Evolutionary conservation across 2,113 vertebrate species (phyloP).

Genomic region (Chamaea fasciata): DNA sequence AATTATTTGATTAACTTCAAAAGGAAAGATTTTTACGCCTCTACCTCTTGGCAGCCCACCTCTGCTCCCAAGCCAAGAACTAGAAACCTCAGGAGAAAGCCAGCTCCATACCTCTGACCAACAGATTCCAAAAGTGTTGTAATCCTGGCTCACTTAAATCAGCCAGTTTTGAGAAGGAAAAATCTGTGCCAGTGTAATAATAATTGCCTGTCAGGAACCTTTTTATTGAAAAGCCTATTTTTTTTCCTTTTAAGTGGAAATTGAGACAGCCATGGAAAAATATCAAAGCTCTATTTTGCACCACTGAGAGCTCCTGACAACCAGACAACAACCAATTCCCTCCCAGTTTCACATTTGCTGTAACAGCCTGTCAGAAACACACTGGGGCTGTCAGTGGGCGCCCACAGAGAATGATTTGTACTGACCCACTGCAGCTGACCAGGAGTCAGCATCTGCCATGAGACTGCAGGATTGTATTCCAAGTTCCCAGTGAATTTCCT

Average conservation of each 20-base stretch:
- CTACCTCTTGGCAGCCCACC: background rate
- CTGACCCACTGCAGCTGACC: background rate
- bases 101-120: constrained; percentile 30
- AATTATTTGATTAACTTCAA: constrained; percentile 37
- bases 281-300: constrained; percentile 3
- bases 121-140: background rate
- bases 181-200: background rate
- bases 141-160: background rate
- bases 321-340: background rate
- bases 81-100: background rate
- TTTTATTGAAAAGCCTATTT: background rate
- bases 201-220: background rate
- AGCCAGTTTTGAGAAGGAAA: background rate
- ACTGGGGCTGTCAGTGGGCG: background rate
- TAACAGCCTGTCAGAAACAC: background rate
- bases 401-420: background rate
- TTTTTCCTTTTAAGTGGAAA: background rate
- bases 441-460: background rate
- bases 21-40: background rate
- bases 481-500: background rate
- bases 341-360: background rate
- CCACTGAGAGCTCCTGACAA: background rate
- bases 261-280: background rate
- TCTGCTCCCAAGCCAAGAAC: constrained; percentile 13
- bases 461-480: background rate